These are phyloP conservation scores for Auanema freiburgensis DNA, from an alignment of 2,888 invertebrate genomes.

Conservation along the genomic window DNA sequence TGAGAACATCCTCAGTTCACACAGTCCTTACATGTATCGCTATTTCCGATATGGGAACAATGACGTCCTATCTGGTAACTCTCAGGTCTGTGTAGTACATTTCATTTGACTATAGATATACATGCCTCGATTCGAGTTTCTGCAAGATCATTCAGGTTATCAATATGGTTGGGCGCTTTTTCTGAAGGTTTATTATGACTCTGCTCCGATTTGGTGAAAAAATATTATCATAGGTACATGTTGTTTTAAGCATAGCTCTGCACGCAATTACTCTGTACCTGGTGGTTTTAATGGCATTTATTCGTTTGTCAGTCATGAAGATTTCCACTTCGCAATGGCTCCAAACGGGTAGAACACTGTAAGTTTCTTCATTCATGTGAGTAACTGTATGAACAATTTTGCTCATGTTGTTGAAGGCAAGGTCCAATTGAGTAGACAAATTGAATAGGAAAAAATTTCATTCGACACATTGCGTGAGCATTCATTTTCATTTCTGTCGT, in stretches of 20 bases:
- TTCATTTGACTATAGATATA: conserved; percentile 36
- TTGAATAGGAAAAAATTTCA: too few relatives aligned
- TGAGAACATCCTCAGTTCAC: conserved; percentile 50
- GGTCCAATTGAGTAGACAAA: too few relatives aligned
- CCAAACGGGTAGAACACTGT: conserved; percentile 39
- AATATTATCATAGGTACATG: conserved; percentile 37
- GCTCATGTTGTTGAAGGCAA: too few relatives aligned
- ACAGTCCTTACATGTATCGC: conserved; percentile 51
- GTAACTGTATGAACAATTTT: too few relatives aligned
- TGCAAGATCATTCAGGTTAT: conserved; percentile 39
- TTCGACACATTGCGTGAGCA: too few relatives aligned
- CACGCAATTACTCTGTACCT: conserved; percentile 56
- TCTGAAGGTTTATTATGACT: conserved; percentile 27
- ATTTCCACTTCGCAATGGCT: conserved; percentile 33
- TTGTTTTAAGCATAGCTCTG: conserved; percentile 46
- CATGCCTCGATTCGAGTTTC: conserved; percentile 51
- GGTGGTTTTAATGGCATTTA: conserved; percentile 58
- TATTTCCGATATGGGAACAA: conserved; percentile 53
- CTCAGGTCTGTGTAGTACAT: neutral
- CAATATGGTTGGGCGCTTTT: conserved; percentile 48
- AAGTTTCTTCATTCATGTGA: conserved; percentile 8
- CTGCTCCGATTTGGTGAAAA: neutral
- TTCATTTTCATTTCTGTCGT: too few relatives aligned
- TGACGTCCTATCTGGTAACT: conserved; percentile 51
- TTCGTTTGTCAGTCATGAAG: conserved; percentile 47